Conservation (phyloP, 1,140 invertebrate genomes). For the Leptinotarsa lineolata region DNA sequence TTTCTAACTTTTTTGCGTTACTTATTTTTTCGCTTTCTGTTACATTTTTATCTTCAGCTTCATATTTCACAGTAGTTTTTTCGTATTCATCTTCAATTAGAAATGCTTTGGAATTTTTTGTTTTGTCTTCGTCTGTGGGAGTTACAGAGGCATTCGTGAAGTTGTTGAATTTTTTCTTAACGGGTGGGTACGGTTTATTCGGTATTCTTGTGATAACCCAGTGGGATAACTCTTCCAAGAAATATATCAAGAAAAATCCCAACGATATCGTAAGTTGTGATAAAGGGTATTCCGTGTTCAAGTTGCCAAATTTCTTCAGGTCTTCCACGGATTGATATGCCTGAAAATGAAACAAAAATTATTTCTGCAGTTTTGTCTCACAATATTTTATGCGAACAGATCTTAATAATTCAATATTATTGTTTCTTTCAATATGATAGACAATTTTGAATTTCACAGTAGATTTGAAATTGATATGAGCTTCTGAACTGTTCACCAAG, state of each 20-base stretch:
- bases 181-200: constrained; percentile 4
- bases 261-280: constrained; percentile 63
- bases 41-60: not conserved
- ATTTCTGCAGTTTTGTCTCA: no score
- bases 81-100: constrained; percentile 15
- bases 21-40: not conserved
- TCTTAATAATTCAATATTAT: no score
- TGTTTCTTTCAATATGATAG: no score
- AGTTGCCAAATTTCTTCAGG: constrained; percentile 44
- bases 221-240: constrained; percentile 62
- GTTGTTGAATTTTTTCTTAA: constrained; percentile 17
- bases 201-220: constrained; percentile 40
- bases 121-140: not conserved
- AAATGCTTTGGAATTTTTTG: constrained; percentile 9
- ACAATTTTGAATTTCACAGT: no score
- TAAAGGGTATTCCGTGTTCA: constrained; percentile 52
- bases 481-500: no score
- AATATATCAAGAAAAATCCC: constrained; percentile 67
- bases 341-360: constrained; percentile 13
- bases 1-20: not conserved
- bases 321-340: constrained; percentile 42
- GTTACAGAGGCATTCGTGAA: constrained; percentile 13
- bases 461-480: no score
- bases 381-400: no score
- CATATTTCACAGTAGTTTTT: not conserved